phyloP scores from a whole-genome alignment of 2,113 vertebrate genomes.

The Nycticorax nycticorax region DNA sequence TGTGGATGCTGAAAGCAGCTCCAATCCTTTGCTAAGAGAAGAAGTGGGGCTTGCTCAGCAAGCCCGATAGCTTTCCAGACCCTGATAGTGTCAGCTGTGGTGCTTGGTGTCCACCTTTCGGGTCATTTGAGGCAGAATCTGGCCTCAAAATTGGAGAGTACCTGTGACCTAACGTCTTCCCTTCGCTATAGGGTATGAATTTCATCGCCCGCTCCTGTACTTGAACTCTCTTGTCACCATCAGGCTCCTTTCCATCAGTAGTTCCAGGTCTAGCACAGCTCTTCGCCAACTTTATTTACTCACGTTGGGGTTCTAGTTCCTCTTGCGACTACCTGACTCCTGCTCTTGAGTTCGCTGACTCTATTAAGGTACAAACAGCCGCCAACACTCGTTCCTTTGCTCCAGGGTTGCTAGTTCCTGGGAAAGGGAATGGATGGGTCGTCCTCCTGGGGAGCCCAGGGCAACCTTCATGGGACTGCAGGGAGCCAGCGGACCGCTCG shows the following conservation, averaged over 20 bases:
- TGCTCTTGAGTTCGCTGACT: background rate
- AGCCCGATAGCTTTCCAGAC: background rate
- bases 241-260: background rate
- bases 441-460: background rate
- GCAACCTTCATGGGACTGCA: background rate
- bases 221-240: background rate
- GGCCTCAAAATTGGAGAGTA: background rate
- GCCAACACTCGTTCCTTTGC: background rate
- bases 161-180: background rate
- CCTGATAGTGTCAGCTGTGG: background rate
- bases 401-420: background rate
- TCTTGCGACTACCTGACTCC: background rate
- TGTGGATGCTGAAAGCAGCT: background rate
- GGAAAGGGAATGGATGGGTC: background rate
- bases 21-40: background rate
- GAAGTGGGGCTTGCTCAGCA: background rate
- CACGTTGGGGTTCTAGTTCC: background rate
- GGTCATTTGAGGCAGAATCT: background rate
- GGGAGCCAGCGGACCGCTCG: background rate
- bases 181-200: background rate
- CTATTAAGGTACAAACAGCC: background rate
- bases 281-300: background rate
- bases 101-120: background rate
- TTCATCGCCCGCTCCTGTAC: background rate
- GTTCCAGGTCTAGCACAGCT: background rate